phyloP scores from a whole-genome alignment of 37 sponge, comb jelly and placozoan species.

The Axinella damicornis region DNA sequence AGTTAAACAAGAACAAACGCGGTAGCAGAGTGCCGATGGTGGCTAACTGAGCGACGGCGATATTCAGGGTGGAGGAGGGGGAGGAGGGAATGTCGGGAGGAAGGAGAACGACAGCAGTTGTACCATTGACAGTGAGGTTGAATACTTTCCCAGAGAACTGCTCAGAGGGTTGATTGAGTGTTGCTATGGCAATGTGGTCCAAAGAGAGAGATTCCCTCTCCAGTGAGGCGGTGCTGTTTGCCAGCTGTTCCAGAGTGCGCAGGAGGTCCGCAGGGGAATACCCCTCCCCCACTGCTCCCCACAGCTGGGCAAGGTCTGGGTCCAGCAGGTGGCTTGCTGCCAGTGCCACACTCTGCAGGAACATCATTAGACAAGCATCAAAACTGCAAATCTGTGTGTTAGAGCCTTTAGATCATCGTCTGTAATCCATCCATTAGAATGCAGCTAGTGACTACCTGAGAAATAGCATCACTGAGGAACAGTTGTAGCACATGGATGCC shows the following conservation, averaged over 20 bases:
- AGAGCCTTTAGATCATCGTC: neutral
- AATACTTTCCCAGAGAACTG: too few species aligned
- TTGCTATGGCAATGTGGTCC: too few species aligned
- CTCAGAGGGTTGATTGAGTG: too few species aligned
- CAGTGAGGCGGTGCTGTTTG: too few species aligned
- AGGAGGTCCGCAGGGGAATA: conserved; percentile 14
- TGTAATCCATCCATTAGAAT: neutral
- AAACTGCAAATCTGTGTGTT: neutral
- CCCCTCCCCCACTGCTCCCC: conserved; percentile 12
- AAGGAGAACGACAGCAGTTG: too few species aligned
- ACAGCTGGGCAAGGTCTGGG: conserved; percentile 10
- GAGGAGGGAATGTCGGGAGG: too few species aligned
- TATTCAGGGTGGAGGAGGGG: neutral
- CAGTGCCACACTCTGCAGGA: neutral
- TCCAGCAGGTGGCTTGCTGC: conserved; percentile 8
- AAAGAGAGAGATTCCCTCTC: too few species aligned
- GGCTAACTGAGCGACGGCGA: neutral
- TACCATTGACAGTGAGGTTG: too few species aligned
- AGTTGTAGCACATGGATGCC: too few species aligned
- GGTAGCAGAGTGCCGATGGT: conserved; percentile 11
- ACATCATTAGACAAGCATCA: neutral
- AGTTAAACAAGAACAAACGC: neutral
- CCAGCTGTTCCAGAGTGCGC: conserved; percentile 13
- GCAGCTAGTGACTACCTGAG: too few species aligned
- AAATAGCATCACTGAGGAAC: too few species aligned